phyloP scores from a whole-genome alignment of 2,888 invertebrate species.

The Epicampocera succincta region DNA sequence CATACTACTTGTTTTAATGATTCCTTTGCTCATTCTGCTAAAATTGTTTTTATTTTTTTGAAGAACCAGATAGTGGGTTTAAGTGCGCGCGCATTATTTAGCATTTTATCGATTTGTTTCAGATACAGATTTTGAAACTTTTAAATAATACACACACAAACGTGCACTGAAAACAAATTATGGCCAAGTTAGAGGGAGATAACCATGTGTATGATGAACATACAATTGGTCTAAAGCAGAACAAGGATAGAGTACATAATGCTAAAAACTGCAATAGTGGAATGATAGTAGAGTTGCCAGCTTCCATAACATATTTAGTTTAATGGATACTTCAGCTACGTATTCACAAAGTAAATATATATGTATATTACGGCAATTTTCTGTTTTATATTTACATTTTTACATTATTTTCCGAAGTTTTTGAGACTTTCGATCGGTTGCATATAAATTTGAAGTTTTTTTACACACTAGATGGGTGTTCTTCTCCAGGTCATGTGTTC shows the following conservation, averaged over 20 bases:
- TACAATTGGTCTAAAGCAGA: not conserved
- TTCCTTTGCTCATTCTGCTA: slow-evolving; percentile 10
- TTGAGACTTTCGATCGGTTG: too few species aligned
- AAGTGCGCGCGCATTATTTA: slow-evolving; percentile 66
- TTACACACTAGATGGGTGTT: too few species aligned
- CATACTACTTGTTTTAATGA: not conserved
- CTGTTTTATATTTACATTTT: too few species aligned
- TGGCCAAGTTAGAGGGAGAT: slow-evolving; percentile 30
- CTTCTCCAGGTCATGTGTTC: too few species aligned
- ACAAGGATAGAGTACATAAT: slow-evolving; percentile 11
- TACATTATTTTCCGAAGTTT: too few species aligned
- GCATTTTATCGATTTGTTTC: slow-evolving; percentile 65
- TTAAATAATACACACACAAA: not conserved
- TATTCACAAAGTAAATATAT: too few species aligned
- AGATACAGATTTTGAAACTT: slow-evolving; percentile 56
- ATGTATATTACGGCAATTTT: too few species aligned
- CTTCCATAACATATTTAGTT: not conserved
- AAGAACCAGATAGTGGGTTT: slow-evolving; percentile 35
- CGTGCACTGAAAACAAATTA: not conserved
- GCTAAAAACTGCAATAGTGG: not conserved
- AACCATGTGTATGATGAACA: not conserved
- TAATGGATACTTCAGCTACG: too few species aligned
- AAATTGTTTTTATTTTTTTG: not conserved
- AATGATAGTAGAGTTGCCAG: slow-evolving; percentile 40
- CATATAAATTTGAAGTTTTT: too few species aligned